Percentiles rank a stretch among this genome's conserved stretches.
Evolutionary conservation across 2,888 invertebrate genomes (phyloP).

Genomic region (Lepidocyrtoides sp.): DNA sequence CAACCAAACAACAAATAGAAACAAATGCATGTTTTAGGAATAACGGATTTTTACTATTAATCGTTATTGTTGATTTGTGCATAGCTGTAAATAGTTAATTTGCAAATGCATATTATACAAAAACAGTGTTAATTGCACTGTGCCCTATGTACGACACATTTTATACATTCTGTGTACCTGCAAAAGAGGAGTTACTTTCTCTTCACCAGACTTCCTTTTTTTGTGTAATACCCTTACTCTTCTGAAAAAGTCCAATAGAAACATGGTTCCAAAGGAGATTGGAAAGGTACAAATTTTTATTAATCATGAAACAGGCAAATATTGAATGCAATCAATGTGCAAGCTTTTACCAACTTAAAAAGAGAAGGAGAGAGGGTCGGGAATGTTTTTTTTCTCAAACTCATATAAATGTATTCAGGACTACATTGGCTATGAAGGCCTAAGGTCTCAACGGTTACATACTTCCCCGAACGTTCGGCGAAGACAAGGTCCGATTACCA

Average conservation of each 20-base stretch:
- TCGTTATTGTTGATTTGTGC: neutral
- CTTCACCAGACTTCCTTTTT: neutral
- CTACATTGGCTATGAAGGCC: constrained; percentile 16
- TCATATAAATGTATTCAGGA: constrained; percentile 33
- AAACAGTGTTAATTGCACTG: neutral
- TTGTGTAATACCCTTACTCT: neutral
- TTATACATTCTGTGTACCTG: neutral
- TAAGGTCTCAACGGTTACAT: constrained; percentile 37
- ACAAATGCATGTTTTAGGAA: neutral
- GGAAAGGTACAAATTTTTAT: constrained; percentile 50
- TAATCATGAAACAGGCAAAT: neutral
- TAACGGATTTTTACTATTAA: constrained; percentile 6
- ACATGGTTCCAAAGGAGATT: constrained; percentile 73
- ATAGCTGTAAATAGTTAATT: neutral
- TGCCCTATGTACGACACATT: neutral
- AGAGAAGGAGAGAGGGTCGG: no score
- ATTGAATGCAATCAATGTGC: no score
- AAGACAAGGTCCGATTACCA: constrained; percentile 67
- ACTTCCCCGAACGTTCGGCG: constrained; percentile 61
- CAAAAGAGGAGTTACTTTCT: neutral
- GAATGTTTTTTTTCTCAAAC: no score
- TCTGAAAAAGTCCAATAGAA: neutral
- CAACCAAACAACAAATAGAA: neutral
- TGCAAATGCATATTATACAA: neutral
- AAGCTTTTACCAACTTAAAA: no score